Conservation (phyloP, 2,888 invertebrate species). For the Phanerotoma sp. region DNA sequence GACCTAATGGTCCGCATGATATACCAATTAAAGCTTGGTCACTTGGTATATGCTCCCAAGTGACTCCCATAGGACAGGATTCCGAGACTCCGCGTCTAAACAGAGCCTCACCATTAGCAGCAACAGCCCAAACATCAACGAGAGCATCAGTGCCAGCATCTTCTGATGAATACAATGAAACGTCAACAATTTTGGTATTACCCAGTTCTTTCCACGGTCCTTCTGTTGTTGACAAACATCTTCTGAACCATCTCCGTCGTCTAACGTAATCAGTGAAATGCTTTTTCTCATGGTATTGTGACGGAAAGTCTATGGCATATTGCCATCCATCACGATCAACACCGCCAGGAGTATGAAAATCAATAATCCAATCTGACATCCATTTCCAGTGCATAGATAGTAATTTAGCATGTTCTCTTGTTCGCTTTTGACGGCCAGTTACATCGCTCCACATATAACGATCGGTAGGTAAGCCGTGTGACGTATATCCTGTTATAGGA, state of each 20-base stretch:
- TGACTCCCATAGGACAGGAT: conserved; percentile 69
- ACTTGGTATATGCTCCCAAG: conserved; percentile 80
- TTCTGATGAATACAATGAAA: conserved; percentile 70
- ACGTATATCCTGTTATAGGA: conserved; percentile 85
- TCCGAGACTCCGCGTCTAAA: conserved; percentile 76
- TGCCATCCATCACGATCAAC: conserved; percentile 94
- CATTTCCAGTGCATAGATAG: conserved; percentile 88
- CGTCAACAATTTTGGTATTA: conserved; percentile 80
- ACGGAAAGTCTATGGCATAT: conserved; percentile 90
- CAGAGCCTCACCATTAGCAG: conserved; percentile 83
- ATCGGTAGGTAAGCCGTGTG: conserved; percentile 83
- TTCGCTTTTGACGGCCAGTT: conserved; percentile 79
- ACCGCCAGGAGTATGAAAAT: conserved; percentile 86
- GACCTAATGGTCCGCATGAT: conserved; percentile 68
- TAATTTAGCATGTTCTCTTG: conserved; percentile 82
- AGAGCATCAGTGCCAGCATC: conserved; percentile 57
- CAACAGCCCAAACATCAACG: conserved; percentile 81
- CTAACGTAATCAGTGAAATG: conserved; percentile 88
- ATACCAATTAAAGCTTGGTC: conserved; percentile 79
- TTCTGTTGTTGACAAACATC: conserved; percentile 77
- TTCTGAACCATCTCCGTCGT: conserved; percentile 79
- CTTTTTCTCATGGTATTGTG: conserved; percentile 82
- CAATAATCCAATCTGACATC: conserved; percentile 92
- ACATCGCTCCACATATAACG: conserved; percentile 91
- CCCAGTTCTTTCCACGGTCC: conserved; percentile 89